Base-by-base conservation (phyloP, 2,888 invertebrate genomes). In the Ornithoptera alexandrae region DNA sequence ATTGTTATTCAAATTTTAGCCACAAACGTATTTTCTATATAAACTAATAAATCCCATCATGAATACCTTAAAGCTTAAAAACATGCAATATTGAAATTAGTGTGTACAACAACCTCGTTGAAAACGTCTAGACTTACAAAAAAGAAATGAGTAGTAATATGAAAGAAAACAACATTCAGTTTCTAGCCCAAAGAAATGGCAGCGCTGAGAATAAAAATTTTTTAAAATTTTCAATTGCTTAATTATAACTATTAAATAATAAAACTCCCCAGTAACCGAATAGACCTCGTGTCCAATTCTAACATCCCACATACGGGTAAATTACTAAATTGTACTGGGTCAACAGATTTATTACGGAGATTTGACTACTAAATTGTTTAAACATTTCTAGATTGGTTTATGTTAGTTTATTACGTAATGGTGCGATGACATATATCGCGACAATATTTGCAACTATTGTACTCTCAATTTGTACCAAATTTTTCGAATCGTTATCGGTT, bases 321-420 rank as follows among this genome's bases (percentile, higher is more conserved):
- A 58, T 24, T 56, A 57, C 24, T 58, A 64, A 60, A 58, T 71
- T 56, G 30, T 62, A 46, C n/a, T 39, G 10, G 61, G 58, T 66
- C 65, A 62, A 68, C 61, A 50, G 39, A 65, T 50, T 60, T 30
- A 42, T 64, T 69, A 69, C 24, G 62, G 22, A 63, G 57, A 62
- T 70, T 66, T 67, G 66, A 70, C 39, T 58, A 60, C 53, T 59
- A 70, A 66, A 70, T 70, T 70, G 53, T 50, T 42, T 58, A 62
- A 62, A 60, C 15, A 50, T 64, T 17, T 59, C 53, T 24, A n/a
- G 60, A 64, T 65, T 64, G 59, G 7, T 46, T 59, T 62, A 50
- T 59, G 20, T 58, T 50, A 42, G 63, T 39, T 66, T 39, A 58
- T 62, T 58, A 68, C 62, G 60, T 64, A 60, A 68, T 64, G 39